phyloP scores from a whole-genome alignment of 2,113 vertebrate species.

The Thermophis baileyi region DNA sequence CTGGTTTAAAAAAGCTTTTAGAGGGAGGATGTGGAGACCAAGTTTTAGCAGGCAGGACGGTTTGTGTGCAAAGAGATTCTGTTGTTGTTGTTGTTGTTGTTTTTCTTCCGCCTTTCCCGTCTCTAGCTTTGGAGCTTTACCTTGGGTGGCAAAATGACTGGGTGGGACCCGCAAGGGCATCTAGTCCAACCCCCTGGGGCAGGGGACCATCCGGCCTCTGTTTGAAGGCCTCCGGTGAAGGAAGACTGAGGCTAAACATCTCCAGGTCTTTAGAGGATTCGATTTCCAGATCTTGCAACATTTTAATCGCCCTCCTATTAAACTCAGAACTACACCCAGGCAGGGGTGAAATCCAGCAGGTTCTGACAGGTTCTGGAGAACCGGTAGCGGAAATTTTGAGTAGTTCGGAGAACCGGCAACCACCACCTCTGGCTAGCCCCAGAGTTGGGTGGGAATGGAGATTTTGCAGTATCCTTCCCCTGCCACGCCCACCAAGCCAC shows the following conservation, averaged over 20 bases:
- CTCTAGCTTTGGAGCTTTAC: not conserved
- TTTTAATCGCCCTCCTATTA: no score
- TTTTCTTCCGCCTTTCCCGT: not conserved
- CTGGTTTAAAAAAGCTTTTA: not conserved
- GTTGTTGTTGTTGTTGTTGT: no score
- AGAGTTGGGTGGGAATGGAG: no score
- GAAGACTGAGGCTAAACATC: not conserved
- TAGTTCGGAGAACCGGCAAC: no score
- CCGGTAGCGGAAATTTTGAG: no score
- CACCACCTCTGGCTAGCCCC: no score
- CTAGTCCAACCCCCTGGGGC: not conserved
- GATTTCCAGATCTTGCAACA: not conserved
- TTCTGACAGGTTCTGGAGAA: no score
- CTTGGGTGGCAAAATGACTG: not conserved
- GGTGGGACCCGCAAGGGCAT: not conserved
- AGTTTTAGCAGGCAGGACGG: not conserved
- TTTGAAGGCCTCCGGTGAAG: not conserved
- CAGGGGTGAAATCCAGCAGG: no score
- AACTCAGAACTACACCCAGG: no score
- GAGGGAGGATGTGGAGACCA: not conserved
- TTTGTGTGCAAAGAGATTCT: not conserved
- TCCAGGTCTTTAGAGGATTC: not conserved
- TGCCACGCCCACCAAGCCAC: no score
- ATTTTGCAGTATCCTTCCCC: no score
- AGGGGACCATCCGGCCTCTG: not conserved